phyloP scores from a whole-genome alignment of 2,113 vertebrate species.

The Centropus unirufus region DNA sequence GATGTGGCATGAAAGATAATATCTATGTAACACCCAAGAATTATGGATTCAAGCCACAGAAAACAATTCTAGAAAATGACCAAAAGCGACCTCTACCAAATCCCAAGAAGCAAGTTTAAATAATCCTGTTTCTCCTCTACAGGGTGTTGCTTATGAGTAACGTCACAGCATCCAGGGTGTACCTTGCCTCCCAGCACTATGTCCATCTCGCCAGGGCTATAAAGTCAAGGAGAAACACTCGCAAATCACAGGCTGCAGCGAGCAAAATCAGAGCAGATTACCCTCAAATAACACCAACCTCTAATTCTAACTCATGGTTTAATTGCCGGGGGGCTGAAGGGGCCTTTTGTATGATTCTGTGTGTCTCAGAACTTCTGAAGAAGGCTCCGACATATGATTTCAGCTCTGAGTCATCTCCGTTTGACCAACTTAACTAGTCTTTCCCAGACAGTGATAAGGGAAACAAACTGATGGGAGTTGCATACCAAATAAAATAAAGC shows the following conservation, averaged over 20 bases:
- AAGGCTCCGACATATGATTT: neutral
- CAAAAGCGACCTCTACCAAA: neutral
- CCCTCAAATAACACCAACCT: neutral
- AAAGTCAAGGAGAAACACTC: neutral
- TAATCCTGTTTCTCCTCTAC: neutral
- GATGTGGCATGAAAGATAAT: neutral
- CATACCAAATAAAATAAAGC: neutral
- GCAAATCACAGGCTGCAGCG: neutral
- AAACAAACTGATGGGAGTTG: fast-evolving
- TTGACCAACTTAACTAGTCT: neutral
- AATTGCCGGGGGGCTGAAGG: neutral
- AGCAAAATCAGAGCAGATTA: neutral
- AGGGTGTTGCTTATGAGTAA: constrained; percentile 51
- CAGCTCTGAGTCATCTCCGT: neutral
- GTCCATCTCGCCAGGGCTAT: neutral
- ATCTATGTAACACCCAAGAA: neutral
- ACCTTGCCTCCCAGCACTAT: neutral
- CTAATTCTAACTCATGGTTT: neutral
- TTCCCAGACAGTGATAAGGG: neutral
- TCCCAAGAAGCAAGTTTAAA: neutral
- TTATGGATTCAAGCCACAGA: neutral
- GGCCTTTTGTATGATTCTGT: neutral
- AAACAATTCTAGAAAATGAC: neutral
- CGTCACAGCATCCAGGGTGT: constrained; percentile 28
- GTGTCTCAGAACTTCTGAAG: neutral